Conservation (phyloP, 2,888 invertebrate genomes). For the Parascotia fuliginaria region DNA sequence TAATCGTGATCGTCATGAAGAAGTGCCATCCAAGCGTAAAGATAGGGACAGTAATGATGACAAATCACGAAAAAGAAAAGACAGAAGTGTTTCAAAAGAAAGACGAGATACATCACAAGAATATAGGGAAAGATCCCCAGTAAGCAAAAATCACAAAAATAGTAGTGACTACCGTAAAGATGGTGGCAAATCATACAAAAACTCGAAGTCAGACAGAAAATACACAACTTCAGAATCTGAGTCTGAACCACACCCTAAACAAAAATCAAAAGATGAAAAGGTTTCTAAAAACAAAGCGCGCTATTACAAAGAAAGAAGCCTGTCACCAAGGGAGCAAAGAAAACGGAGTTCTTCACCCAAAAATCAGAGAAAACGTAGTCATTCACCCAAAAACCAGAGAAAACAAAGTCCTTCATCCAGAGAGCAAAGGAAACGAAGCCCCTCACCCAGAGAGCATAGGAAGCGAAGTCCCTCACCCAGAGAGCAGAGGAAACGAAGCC, state of each 20-base stretch:
- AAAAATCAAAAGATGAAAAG: slow-evolving; percentile 46
- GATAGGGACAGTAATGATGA: slow-evolving; percentile 50
- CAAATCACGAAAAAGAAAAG: slow-evolving; percentile 50
- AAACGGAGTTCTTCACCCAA: slow-evolving; percentile 7
- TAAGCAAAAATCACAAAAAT: slow-evolving; percentile 51
- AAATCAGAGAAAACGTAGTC: slow-evolving; percentile 6
- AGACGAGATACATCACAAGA: slow-evolving; percentile 62
- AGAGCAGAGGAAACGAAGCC: slow-evolving; percentile 10
- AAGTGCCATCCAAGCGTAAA: slow-evolving; percentile 48
- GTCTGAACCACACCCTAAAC: slow-evolving; percentile 54
- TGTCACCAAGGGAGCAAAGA: slow-evolving; percentile 34
- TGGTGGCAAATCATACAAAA: slow-evolving; percentile 59
- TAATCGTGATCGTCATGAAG: slow-evolving; percentile 56
- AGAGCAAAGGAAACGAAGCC: background rate
- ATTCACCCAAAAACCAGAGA: slow-evolving; percentile 14
- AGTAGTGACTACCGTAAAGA: slow-evolving; percentile 58
- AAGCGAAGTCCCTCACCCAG: slow-evolving; percentile 34
- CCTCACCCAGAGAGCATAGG: background rate
- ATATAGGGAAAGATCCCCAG: slow-evolving; percentile 57
- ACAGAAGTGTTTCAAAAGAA: slow-evolving; percentile 59
- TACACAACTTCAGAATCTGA: slow-evolving; percentile 68
- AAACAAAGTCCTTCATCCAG: slow-evolving; percentile 1
- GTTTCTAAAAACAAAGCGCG: slow-evolving; percentile 51
- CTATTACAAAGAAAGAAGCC: slow-evolving; percentile 54
- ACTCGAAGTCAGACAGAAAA: slow-evolving; percentile 49